Base-by-base conservation (phyloP, 2,113 vertebrate genomes). In the Planiliza haematocheilus region DNA sequence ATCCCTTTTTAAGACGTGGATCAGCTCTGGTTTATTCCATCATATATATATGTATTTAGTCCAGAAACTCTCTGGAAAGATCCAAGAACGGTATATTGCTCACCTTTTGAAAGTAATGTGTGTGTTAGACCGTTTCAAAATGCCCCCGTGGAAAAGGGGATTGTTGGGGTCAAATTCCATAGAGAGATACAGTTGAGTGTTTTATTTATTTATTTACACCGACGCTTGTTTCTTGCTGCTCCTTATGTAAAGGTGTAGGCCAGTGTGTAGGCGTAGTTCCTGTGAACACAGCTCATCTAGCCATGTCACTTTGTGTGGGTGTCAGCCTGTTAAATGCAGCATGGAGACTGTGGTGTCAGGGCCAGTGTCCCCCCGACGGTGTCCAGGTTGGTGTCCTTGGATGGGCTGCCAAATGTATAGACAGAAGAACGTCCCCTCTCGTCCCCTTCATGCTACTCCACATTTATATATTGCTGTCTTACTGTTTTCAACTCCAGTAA, bases 261-360 rank as follows among this genome's bases (percentile, higher is more conserved):
- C 56, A 45, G 56, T 65, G 76, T 83, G 77, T 70, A 56, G 51
- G 68, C 88, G 51, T 74, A 64, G 49, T 86, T 74, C 79, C 63
- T 81, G 81, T 89, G 83, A 83, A 78, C 74, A 87, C 55, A 62
- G 80, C 86, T 91, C 85, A 86, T 57, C 72, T 69, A 84, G 81
- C 79, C 84, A 63, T 87, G 88, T 71, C 51, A 62, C 76, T 81
- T 24, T 81, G 67, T 84, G 82, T 84, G 64, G 64, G 68, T 82
- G 81, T 92, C 61, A 84, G 77, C 70, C 65, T 85, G 79, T 68
- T 89, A 89, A 89, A 91, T 90, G 84, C 84, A 90, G 87, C 86
- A 80, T 82, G 77, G 83, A 66, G 77, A 51, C 73, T 70, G 61
- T 74, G 62, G 73, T 70, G 70, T 86, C 70, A 79, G 58, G 50